Evolutionary conservation across 1,140 invertebrate species (phyloP).

Genomic region (Atta cephalotes): DNA sequence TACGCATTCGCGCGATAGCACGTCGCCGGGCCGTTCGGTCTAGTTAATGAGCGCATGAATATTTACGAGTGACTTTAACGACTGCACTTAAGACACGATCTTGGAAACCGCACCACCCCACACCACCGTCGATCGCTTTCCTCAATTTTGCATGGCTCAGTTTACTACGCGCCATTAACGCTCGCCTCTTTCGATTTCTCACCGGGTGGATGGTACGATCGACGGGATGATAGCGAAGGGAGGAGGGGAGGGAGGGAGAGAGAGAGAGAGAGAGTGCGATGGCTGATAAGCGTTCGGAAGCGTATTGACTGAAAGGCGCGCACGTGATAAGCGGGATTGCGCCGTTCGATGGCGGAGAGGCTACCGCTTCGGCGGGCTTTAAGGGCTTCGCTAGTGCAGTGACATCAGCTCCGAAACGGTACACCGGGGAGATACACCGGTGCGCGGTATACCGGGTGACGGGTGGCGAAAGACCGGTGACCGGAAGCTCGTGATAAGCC

Average conservation of each 20-base stretch:
- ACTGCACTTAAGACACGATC: conserved; percentile 32
- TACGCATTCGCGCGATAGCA: conserved; percentile 21
- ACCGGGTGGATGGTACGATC: conserved; percentile 20
- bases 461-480: conserved; percentile 3
- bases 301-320: conserved; percentile 15
- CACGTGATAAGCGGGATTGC: neutral
- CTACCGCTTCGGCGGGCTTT: neutral
- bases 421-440: conserved; percentile 29
- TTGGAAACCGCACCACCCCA: conserved; percentile 12
- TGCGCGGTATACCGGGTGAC: conserved; percentile 47
- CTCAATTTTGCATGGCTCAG: conserved; percentile 1
- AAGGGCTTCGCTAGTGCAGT: conserved; percentile 25
- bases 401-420: conserved; percentile 52
- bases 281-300: neutral
- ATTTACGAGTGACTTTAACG: conserved; percentile 55
- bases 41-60: conserved; percentile 39
- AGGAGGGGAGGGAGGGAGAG: neutral
- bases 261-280: neutral
- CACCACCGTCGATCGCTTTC: neutral
- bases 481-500: neutral
- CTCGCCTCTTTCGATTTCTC: conserved; percentile 20
- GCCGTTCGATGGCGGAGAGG: neutral
- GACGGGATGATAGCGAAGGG: neutral
- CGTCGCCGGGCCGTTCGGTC: neutral
- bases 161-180: conserved; percentile 33